Evolutionary conservation across 1,140 invertebrate genomes (phyloP), one percentile per base, ranked within the genome.

Genomic region (Bombus soroeensis): DNA sequence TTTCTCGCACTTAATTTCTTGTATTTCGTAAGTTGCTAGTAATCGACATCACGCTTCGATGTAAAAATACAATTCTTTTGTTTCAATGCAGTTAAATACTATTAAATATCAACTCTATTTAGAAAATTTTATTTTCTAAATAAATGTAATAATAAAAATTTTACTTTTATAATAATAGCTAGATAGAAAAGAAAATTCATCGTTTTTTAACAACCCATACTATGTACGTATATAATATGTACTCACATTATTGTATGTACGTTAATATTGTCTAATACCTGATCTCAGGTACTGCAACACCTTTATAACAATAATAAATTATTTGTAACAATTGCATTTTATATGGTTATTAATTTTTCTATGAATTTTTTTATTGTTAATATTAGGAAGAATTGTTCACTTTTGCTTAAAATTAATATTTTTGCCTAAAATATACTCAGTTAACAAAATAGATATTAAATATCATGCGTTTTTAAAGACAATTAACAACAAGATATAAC

Each of bases 241-340:
- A 53, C 18, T 53, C 18, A 53, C 18, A 53, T 53, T 53, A 53
- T 53, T 22, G 47, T 53, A 53, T 53, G 47, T 66, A 43, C 62
- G 34, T 81, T 12, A 37, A 74, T 81, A 85, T 80, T 81, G 84
- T 85, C 71, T 57, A 57, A 75, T 85, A 85, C 71, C 71, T 59
- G 62, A 28, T 28, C 28, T 57, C 71, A 85, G 43, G 34, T 81
- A 81, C 32, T 32, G 9, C 37, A 59, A 71, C n/a, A 64, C 72
- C 47, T 34, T 47, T 10, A 47, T 77, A 47, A 85, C 68, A 79
- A 53, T 47, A 62, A 59, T 85, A 47, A 79, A 80, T 84, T 72
- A 80, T 72, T 22, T 79, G 5, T 41, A 83, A 84, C 37, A 79
- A 34, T 41, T 59, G 34, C 28, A 59, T 68, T 57, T 59, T 81